Percentiles rank a stretch among this genome's conserved stretches.
These are phyloP conservation scores for Polyploca ridens DNA, from an alignment of 2,888 invertebrate genomes.

Conservation along the genomic window DNA sequence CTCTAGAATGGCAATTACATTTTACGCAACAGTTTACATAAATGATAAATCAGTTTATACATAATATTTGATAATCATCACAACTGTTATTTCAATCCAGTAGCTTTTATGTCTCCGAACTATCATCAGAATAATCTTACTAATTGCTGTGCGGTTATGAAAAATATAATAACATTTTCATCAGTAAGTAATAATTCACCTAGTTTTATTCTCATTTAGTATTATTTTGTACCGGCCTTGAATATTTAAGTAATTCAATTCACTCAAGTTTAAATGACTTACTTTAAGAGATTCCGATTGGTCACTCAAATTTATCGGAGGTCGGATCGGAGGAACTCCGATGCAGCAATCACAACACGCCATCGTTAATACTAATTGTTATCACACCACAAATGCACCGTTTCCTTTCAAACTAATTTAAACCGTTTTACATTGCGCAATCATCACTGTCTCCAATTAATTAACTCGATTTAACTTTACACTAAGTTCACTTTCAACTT, in stretches of 20 bases:
- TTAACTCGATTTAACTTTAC: conserved; percentile 27
- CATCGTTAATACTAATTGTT: conserved; percentile 68
- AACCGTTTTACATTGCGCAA: conserved; percentile 68
- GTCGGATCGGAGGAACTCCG: conserved; percentile 88
- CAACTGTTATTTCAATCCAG: neutral
- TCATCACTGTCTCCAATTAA: conserved; percentile 42
- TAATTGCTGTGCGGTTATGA: neutral
- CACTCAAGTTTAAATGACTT: conserved; percentile 57
- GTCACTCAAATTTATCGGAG: conserved; percentile 90
- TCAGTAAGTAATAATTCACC: neutral
- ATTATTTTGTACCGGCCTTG: neutral
- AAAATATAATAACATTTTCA: conserved; percentile 5
- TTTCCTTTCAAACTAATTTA: conserved; percentile 49
- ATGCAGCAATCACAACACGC: conserved; percentile 88
- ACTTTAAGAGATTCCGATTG: conserved; percentile 92
- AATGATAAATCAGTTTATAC: conserved; percentile 13
- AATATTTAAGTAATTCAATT: conserved; percentile 11
- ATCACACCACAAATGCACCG: conserved; percentile 63
- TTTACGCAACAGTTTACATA: conserved; percentile 35
- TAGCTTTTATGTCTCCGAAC: neutral
- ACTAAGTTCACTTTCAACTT: conserved; percentile 44
- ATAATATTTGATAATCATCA: neutral
- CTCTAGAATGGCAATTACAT: conserved; percentile 40
- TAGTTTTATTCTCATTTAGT: neutral
- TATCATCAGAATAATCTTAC: neutral